Evolutionary conservation across 2,113 vertebrate genomes (phyloP).

Genomic region (Helogale parvula): DNA sequence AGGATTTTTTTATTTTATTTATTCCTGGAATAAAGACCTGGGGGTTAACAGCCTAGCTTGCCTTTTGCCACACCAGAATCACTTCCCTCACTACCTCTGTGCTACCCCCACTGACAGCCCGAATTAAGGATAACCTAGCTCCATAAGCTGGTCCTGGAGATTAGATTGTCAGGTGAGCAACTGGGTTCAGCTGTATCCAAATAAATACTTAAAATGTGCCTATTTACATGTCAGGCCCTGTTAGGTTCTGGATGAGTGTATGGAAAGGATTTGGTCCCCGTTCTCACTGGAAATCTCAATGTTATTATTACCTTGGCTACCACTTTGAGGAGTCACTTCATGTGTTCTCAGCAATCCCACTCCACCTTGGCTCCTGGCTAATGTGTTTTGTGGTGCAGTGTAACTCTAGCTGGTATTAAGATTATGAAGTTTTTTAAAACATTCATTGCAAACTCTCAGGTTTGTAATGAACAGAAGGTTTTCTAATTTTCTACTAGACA

Average conservation of each 20-base stretch:
- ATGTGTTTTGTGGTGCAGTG: neutral
- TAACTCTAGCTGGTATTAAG: neutral
- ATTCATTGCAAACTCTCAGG: neutral
- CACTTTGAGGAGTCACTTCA: neutral
- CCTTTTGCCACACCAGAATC: neutral
- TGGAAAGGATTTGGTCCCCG: neutral
- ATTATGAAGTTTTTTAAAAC: neutral
- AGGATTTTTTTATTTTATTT: neutral
- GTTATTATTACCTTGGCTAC: neutral
- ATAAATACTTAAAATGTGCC: neutral
- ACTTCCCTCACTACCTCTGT: neutral
- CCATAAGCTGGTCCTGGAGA: neutral
- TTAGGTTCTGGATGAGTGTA: neutral
- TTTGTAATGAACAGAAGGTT: neutral
- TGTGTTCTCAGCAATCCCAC: neutral
- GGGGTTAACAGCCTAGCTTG: neutral
- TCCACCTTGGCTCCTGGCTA: neutral
- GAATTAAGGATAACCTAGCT: neutral
- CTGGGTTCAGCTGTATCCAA: neutral
- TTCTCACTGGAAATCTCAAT: neutral
- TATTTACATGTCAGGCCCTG: neutral
- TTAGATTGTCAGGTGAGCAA: neutral
- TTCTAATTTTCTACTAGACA: neutral
- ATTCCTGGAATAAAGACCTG: neutral
- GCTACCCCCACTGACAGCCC: neutral